phyloP scores from a whole-genome alignment of 2,113 vertebrate species.

The Protomyctophum bolini region DNA sequence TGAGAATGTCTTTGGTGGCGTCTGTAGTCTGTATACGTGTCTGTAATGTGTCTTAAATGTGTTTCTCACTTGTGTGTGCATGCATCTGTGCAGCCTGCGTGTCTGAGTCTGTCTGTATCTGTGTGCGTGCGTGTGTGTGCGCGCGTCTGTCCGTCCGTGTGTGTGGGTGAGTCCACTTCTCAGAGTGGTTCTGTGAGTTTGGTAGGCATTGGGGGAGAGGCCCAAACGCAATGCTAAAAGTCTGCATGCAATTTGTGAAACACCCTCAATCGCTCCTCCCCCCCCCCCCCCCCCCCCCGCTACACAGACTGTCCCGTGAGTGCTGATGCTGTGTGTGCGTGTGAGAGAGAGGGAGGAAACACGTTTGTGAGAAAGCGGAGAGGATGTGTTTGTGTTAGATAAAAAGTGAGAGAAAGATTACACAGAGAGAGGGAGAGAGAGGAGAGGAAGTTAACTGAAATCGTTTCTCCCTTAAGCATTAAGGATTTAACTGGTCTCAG shows the following conservation, averaged over 20 bases:
- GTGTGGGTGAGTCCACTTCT: not conserved
- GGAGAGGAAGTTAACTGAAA: constrained; percentile 23
- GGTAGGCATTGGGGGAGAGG: constrained; percentile 21
- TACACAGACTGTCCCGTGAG: not conserved
- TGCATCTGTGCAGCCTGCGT: too few relatives aligned
- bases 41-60: too few relatives aligned
- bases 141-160: not conserved
- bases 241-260: constrained; percentile 66
- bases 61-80: too few relatives aligned
- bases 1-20: too few relatives aligned
- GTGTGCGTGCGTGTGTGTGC: not conserved
- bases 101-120: not conserved
- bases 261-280: constrained; percentile 47
- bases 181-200: not conserved
- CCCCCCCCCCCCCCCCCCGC: constrained; percentile 20
- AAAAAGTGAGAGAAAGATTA: constrained; percentile 15
- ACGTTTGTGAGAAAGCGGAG: too few relatives aligned
- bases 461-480: constrained; percentile 51
- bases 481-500: constrained; percentile 66
- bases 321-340: not conserved
- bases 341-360: not conserved
- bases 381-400: not conserved
- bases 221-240: constrained; percentile 66
- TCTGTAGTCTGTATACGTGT: too few relatives aligned
- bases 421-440: constrained; percentile 19